Evolutionary conservation across 2,113 vertebrate species (phyloP).

Genomic region (Notarius quadriscutis): DNA sequence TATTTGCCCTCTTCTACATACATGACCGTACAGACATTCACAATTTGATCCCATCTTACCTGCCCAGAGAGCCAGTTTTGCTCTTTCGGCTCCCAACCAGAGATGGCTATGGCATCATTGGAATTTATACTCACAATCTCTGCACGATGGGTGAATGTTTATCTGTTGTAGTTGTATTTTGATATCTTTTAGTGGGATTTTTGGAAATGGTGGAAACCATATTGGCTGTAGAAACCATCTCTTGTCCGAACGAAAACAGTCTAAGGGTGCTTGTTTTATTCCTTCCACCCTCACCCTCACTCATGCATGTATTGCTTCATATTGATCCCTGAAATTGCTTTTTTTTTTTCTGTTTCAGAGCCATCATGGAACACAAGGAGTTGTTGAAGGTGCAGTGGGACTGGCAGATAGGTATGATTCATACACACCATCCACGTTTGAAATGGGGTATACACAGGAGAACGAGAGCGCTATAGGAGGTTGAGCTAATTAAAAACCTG

Average conservation of each 20-base stretch:
- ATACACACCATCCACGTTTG: neutral
- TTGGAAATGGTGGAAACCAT: neutral
- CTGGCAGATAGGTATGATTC: slow-evolving; percentile 91
- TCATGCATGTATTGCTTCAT: too few relatives aligned
- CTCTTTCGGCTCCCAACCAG: neutral
- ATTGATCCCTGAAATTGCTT: too few relatives aligned
- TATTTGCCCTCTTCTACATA: too few relatives aligned
- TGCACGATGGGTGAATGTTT: neutral
- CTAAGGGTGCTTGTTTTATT: neutral
- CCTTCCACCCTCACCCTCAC: neutral
- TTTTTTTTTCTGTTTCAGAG: slow-evolving; percentile 75
- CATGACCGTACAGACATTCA: neutral
- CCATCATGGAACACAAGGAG: slow-evolving; percentile 97
- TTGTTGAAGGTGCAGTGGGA: slow-evolving; percentile 93
- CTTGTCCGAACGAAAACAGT: neutral
- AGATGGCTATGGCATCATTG: neutral
- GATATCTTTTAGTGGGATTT: neutral
- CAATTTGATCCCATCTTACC: neutral
- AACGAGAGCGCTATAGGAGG: neutral
- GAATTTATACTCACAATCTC: neutral
- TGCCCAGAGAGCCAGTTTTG: neutral
- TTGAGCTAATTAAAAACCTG: slow-evolving; percentile 32
- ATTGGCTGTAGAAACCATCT: neutral
- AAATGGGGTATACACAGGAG: neutral
- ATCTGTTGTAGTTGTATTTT: neutral